Percentiles rank a stretch among this genome's conserved stretches.
Conservation (phyloP, 2,797 vertebrate species). For the Myripristis jacobus region DNA sequence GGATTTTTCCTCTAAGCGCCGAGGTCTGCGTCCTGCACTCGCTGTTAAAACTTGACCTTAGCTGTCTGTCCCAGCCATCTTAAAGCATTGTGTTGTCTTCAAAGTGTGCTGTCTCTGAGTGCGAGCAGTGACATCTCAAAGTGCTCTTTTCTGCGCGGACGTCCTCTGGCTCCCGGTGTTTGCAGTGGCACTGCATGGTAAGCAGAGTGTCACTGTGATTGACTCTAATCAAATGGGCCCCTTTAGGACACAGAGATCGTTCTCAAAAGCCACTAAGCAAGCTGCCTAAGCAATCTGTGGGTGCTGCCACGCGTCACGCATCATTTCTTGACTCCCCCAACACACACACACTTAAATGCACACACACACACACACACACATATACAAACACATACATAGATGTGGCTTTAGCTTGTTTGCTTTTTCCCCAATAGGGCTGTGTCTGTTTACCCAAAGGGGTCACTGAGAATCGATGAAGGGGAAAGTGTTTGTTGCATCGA, state of each 20-base stretch:
- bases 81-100: conserved; percentile 49
- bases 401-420: conserved; percentile 65
- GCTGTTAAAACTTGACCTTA: conserved; percentile 33
- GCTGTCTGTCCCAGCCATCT: conserved; percentile 39
- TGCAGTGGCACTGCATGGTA: conserved; percentile 52
- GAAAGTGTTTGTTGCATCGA: conserved; percentile 45
- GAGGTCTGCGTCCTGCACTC: conserved; percentile 23
- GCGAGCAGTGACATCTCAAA: conserved; percentile 53
- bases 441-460: conserved; percentile 69
- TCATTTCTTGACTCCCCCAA: conserved; percentile 42
- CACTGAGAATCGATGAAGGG: conserved; percentile 54
- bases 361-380: conserved; percentile 3
- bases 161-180: conserved; percentile 26
- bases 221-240: conserved; percentile 77
- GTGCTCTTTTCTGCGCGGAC: conserved; percentile 45
- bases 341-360: conserved; percentile 12
- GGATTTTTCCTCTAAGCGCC: background rate
- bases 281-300: conserved; percentile 68
- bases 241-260: conserved; percentile 53
- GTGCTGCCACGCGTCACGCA: conserved; percentile 64
- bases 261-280: conserved; percentile 58
- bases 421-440: conserved; percentile 36
- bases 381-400: conserved; percentile 42
- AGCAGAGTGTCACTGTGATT: conserved; percentile 73
- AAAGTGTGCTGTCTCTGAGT: conserved; percentile 42